Evolutionary conservation across 2,797 vertebrate genomes (phyloP).

Genomic region (Valencia hispanica): DNA sequence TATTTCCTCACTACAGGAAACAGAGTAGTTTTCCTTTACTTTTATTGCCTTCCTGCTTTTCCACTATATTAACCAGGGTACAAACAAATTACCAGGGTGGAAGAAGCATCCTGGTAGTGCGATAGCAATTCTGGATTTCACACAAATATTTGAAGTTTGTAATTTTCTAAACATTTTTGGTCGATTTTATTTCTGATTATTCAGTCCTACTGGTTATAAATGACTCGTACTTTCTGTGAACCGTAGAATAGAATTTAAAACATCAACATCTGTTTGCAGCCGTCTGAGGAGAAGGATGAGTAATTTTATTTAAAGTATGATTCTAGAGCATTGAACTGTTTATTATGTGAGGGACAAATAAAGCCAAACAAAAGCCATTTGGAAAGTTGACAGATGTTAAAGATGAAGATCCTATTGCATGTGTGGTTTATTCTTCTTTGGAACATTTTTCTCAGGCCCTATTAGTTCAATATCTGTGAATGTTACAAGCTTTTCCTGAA

Average conservation of each 20-base stretch:
- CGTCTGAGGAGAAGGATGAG: not conserved
- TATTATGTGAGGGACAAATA: not conserved
- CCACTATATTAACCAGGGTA: not conserved
- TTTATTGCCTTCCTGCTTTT: constrained; percentile 3
- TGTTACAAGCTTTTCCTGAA: not conserved
- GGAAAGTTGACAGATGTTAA: not conserved
- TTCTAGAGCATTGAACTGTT: not conserved
- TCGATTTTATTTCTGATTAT: no score
- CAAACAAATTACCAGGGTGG: not conserved
- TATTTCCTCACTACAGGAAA: constrained; percentile 1
- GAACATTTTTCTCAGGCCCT: not conserved
- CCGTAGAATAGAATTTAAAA: not conserved
- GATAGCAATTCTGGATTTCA: not conserved
- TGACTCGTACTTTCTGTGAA: not conserved
- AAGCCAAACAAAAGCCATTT: not conserved
- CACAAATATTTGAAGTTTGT: not conserved
- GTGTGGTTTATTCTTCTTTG: not conserved
- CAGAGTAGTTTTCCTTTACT: not conserved
- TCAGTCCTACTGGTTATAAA: not conserved
- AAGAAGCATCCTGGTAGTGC: not conserved
- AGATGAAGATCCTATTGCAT: not conserved
- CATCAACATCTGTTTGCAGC: not conserved
- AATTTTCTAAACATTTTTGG: no score
- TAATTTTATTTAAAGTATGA: not conserved
- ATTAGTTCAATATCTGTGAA: not conserved